A percentile compares a stretch with the other conserved stretches of the same genome.
phyloP scores from a whole-genome alignment of 2,888 invertebrate species.

The Orgyia antiqua region DNA sequence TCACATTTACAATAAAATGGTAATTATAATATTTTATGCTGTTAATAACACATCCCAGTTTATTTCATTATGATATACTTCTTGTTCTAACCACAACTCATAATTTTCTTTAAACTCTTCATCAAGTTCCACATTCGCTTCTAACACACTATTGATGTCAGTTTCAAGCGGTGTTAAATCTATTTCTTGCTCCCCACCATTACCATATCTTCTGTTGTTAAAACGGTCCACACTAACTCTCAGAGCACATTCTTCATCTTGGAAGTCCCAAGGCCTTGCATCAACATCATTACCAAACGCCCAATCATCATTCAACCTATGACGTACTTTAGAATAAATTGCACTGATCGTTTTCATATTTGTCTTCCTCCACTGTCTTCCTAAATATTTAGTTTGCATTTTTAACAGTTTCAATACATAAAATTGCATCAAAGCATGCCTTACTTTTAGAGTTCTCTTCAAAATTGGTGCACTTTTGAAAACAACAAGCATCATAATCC shows the following conservation, averaged over 20 bases:
- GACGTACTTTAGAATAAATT: conserved; percentile 97
- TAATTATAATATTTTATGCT: conserved; percentile 33
- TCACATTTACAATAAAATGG: conserved; percentile 13
- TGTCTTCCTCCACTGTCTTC: conserved; percentile 98
- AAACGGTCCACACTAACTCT: conserved; percentile 97
- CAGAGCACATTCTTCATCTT: conserved; percentile 97
- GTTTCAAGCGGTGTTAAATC: conserved; percentile 86
- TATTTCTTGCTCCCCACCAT: conserved; percentile 70
- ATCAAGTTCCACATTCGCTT: conserved; percentile 88
- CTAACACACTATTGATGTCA: conserved; percentile 89
- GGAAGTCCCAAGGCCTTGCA: conserved; percentile 98
- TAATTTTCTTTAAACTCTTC: conserved; percentile 96
- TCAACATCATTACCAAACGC: conserved; percentile 99
- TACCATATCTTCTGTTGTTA: conserved; percentile 93
- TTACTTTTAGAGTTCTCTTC: conserved; percentile 96
- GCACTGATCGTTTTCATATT: conserved; percentile 99
- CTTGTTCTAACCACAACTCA: conserved; percentile 96
- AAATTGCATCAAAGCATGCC: conserved; percentile 97
- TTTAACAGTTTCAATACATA: conserved; percentile 98
- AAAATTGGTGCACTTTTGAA: conserved; percentile 99
- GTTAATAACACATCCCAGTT: conserved; percentile 83
- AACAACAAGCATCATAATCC: conserved; percentile 99
- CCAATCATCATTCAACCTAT: conserved; percentile 99
- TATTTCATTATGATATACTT: conserved; percentile 93
- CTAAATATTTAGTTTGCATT: conserved; percentile 99